phyloP scores from a whole-genome alignment of 1,140 invertebrate species.

The Thalassaphorura encarpata region DNA sequence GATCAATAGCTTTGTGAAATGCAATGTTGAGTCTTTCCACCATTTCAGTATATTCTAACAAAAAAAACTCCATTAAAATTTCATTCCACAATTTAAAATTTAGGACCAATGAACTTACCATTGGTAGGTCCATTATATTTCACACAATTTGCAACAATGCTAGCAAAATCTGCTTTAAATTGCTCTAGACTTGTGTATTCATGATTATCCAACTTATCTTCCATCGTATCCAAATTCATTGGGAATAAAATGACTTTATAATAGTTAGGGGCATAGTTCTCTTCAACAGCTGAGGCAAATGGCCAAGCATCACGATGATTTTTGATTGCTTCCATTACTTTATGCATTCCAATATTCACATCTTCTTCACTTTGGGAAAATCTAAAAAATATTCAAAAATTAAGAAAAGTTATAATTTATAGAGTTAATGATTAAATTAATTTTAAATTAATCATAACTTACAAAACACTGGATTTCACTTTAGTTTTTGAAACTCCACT shows the following conservation, averaged over 20 bases:
- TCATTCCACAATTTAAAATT: neutral
- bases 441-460: constrained; percentile 21
- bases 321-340: constrained; percentile 71
- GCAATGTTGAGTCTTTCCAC: constrained; percentile 66
- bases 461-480: constrained; percentile 35
- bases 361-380: constrained; percentile 69
- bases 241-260: constrained; percentile 50
- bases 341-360: constrained; percentile 74
- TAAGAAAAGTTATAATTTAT: constrained; percentile 1
- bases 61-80: neutral
- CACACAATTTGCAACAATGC: constrained; percentile 83
- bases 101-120: constrained; percentile 47
- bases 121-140: constrained; percentile 85
- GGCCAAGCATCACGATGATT: constrained; percentile 84
- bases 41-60: constrained; percentile 78
- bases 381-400: constrained; percentile 38
- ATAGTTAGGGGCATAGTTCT: constrained; percentile 81
- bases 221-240: constrained; percentile 81
- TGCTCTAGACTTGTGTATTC: constrained; percentile 65
- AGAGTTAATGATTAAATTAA: neutral
- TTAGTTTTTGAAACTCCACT: constrained; percentile 34
- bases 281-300: constrained; percentile 79
- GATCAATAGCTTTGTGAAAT: constrained; percentile 64
- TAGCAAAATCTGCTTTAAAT: constrained; percentile 75
- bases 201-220: constrained; percentile 68